These are phyloP conservation scores for Crypturellus tataupa DNA, from an alignment of 2,797 vertebrate genomes.

Conservation along the genomic window DNA sequence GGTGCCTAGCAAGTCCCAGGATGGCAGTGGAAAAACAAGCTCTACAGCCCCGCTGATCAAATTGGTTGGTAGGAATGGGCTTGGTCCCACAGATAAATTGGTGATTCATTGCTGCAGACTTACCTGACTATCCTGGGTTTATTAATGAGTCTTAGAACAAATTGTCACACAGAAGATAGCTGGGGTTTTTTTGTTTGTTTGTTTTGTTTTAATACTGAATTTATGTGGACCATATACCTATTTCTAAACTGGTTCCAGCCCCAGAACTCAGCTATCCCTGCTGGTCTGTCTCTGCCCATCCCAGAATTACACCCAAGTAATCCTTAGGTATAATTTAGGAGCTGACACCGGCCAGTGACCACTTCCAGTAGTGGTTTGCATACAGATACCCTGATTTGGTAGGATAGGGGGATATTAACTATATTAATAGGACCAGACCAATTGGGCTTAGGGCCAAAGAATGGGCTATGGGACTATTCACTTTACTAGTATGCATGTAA, in stretches of 20 bases:
- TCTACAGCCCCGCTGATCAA: neutral
- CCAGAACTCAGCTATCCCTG: neutral
- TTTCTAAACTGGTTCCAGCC: no score
- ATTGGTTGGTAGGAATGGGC: neutral
- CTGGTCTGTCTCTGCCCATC: neutral
- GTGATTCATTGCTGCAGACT: neutral
- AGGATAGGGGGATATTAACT: neutral
- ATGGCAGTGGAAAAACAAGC: neutral
- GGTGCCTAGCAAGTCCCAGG: neutral
- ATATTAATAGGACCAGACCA: no score
- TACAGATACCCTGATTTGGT: neutral
- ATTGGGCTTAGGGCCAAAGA: neutral
- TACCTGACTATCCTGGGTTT: neutral
- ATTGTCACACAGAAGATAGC: neutral
- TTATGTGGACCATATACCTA: neutral
- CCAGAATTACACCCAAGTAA: neutral
- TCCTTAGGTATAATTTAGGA: neutral
- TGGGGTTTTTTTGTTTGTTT: neutral
- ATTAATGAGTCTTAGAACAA: neutral
- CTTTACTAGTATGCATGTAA: neutral
- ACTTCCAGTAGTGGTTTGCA: neutral
- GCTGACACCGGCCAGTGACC: neutral
- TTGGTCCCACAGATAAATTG: neutral
- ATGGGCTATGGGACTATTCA: neutral
- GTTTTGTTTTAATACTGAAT: neutral